Base-by-base conservation (phyloP, 2,797 vertebrate species). In the Labroides dimidiatus region DNA sequence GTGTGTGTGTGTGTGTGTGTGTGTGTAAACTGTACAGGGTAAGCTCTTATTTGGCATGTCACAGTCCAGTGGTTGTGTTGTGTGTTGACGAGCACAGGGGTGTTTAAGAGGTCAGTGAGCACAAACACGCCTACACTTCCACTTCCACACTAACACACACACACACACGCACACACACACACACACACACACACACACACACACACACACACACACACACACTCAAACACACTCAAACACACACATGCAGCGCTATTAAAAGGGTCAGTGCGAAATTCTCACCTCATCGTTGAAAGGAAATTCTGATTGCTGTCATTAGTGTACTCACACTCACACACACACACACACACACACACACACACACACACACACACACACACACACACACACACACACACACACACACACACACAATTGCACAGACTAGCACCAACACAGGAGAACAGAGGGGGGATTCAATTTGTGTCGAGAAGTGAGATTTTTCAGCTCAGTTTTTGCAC, bases 81-180 rank as follows among this genome's bases (percentile, higher is more conserved):
- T 92, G 91, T 85, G 91, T 90, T 94, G 93, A 94, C 92, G 87
- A 93, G 91, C 85, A 88, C 87, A 91, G 89, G 86, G 90, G 87
- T 92, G 90, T 93, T 93, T 93, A 93, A 93, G 89, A 92, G 94
- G 93, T 94, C 94, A 94, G 89, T 90, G 88, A 92, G 85, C 90
- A 90, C 87, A 87, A 85, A 90, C 85, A n/a, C n/a, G n/a, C n/a
- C n/a, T n/a, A n/a, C n/a, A n/a, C n/a, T n/a, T n/a, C n/a, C n/a
- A n/a, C n/a, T n/a, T n/a, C n/a, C n/a, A n/a, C n/a, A n/a, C n/a
- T n/a, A n/a, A 81, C 84, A 84, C 77, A 43, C 82, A 72, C 85
- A 77, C 84, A 84, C 87, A 79, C 75, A 78, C 76, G 80, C 65
- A 27, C 69, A 53, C 51, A 8, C 30, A 33, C 30, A 1, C 4